Evolutionary conservation across 2,113 vertebrate species (phyloP), one percentile per base, ranked within the genome.

Genomic region (Sinosuthora webbiana): DNA sequence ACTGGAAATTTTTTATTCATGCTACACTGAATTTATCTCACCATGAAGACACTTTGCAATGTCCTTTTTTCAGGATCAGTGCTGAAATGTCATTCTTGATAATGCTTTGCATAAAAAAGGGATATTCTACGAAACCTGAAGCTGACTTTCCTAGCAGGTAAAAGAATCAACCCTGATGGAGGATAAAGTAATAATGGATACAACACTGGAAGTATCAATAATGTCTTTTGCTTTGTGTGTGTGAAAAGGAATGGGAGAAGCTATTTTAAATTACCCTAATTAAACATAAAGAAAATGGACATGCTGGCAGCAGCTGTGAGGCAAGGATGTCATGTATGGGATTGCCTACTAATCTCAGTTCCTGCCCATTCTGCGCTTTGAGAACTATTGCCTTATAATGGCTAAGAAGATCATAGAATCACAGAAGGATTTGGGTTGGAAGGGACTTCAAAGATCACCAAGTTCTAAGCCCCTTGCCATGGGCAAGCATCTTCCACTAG

Each of bases 21-120:
- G 98, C 98, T 98, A 98, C 97, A 97, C 95, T 98, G 98, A 96
- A 97, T 98, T 98, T 98, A 98, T 98, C 98, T 98, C 98, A 97
- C 98, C 95, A 93, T 97, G 94, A 97, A 98, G 97, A 98, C 97
- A 97, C 96, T 97, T 97, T 97, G 95, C 97, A 97, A 98, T 87
- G 93, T 95, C 94, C 84, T 97, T 97, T 96, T 97, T 96, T 97
- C 95, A 95, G 97, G 97, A 92, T 88, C 80, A 76, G 69, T 84
- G 93, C 83, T 86, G 88, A 96, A 94, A 87, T 94, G 74, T 74
- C 86, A 83, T 93, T 95, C 77, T 63, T 83, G 79, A 27, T 87
- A 95, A 92, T 59, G 42, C 20, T 95, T 95, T 95, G 84, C 83
- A 70, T 97, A 67, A 95, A 81, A 93, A 91, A 87, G 37, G n/a